Conservation (phyloP, 37 sponge, comb jelly and placozoan species). For the Oopsacas minuta region DNA sequence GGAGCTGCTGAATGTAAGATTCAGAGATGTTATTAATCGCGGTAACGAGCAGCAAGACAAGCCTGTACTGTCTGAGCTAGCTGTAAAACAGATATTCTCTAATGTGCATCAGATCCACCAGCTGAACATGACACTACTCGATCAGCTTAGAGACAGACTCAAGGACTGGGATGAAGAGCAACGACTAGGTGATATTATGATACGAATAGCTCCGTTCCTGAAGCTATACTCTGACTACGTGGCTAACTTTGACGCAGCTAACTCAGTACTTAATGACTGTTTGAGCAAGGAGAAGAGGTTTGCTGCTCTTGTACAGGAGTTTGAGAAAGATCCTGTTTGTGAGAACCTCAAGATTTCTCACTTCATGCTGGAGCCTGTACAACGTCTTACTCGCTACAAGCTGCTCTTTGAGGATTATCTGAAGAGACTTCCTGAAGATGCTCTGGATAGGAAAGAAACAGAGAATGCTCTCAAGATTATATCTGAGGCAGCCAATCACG, state of each 20-base stretch:
- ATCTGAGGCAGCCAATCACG: constrained; percentile 67
- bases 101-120: constrained; percentile 55
- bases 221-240: constrained; percentile 63
- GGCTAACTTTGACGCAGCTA: constrained; percentile 63
- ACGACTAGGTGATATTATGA: not conserved
- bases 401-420: constrained; percentile 56
- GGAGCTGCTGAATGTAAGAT: not conserved
- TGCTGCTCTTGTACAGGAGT: constrained; percentile 48
- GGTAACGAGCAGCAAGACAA: constrained; percentile 18
- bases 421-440: constrained; percentile 52
- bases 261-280: constrained; percentile 42
- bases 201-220: not conserved
- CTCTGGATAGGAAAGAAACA: constrained; percentile 40
- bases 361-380: constrained; percentile 81
- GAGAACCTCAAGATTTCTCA: constrained; percentile 45
- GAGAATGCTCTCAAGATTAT: constrained; percentile 62
- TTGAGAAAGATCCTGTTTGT: constrained; percentile 38
- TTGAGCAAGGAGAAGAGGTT: constrained; percentile 54
- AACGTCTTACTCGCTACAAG: constrained; percentile 62
- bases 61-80: constrained; percentile 31
- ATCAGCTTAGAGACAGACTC: constrained; percentile 34
- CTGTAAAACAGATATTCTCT: constrained; percentile 41
- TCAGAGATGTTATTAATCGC: not conserved
- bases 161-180: constrained; percentile 38
- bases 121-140: constrained; percentile 40